Conservation (phyloP, 1,140 invertebrate genomes). For the Zaprionus vittiger region DNA sequence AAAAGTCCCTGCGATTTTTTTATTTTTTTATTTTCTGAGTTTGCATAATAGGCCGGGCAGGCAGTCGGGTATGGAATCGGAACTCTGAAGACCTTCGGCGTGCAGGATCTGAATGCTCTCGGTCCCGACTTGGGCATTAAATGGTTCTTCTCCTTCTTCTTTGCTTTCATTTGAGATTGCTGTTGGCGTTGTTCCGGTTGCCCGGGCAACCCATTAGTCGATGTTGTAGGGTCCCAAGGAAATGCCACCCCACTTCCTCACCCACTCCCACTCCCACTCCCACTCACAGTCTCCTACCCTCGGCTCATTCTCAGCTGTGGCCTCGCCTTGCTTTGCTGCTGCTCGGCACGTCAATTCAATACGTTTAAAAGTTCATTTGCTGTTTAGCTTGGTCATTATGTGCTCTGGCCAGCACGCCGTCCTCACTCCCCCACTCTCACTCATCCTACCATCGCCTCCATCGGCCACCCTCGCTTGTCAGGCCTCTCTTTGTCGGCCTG, state of each 20-base stretch:
- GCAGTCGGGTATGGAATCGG: neutral
- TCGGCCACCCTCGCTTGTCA: constrained; percentile 15
- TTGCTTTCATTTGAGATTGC: constrained; percentile 5
- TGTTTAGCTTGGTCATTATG: constrained; percentile 81
- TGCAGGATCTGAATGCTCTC: neutral
- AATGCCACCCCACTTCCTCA: neutral
- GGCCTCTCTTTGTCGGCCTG: constrained; percentile 40
- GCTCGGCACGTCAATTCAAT: constrained; percentile 69
- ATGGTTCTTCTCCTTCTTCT: neutral
- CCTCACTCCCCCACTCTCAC: neutral
- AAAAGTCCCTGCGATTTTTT: constrained; percentile 1
- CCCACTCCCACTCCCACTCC: neutral
- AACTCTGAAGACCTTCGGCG: neutral
- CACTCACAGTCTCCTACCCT: neutral
- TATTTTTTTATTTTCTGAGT: constrained; percentile 15
- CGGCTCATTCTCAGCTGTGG: constrained; percentile 10
- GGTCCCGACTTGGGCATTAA: constrained; percentile 24
- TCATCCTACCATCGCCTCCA: neutral
- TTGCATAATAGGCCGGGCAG: constrained; percentile 21
- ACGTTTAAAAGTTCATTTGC: constrained; percentile 82
- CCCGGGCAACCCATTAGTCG: constrained; percentile 42
- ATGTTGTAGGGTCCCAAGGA: constrained; percentile 2
- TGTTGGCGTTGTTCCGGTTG: constrained; percentile 41
- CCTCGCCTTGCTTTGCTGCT: constrained; percentile 5
- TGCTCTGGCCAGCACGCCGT: constrained; percentile 66